Percentiles rank a stretch among this genome's conserved stretches.
These are phyloP conservation scores for Melanotus villosus DNA, from an alignment of 2,888 invertebrate genomes.

Conservation along the genomic window DNA sequence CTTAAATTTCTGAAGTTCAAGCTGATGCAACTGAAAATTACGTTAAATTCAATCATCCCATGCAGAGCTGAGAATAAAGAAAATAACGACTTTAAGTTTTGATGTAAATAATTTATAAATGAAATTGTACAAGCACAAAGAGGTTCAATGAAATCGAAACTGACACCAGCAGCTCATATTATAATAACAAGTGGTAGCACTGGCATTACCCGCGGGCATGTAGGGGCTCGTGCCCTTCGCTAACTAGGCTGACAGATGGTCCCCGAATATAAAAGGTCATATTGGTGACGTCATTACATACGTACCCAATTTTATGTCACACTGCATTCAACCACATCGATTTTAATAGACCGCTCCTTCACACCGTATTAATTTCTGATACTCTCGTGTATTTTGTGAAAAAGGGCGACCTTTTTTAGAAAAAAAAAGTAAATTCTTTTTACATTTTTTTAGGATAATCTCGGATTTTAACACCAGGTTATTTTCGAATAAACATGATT, in stretches of 20 bases:
- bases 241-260: conserved; percentile 65
- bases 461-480: too few relatives aligned
- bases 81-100: neutral
- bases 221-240: conserved; percentile 57
- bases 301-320: conserved; percentile 59
- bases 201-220: conserved; percentile 61
- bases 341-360: conserved; percentile 50
- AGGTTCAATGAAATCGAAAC: conserved; percentile 61
- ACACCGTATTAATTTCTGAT: conserved; percentile 38
- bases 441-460: too few relatives aligned
- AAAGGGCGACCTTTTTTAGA: too few relatives aligned
- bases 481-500: too few relatives aligned
- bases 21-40: too few relatives aligned
- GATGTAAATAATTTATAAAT: conserved; percentile 39
- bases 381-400: too few relatives aligned
- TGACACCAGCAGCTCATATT: conserved; percentile 62
- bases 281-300: conserved; percentile 63
- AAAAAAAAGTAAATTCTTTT: too few relatives aligned
- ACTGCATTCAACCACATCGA: conserved; percentile 52
- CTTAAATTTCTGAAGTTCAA: too few relatives aligned
- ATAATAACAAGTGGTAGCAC: conserved; percentile 58
- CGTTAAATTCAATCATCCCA: too few relatives aligned
- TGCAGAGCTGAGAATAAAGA: neutral
- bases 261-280: conserved; percentile 64
- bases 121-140: conserved; percentile 51